Conservation (phyloP, 2,797 vertebrate species). For the Crenuchus spilurus region DNA sequence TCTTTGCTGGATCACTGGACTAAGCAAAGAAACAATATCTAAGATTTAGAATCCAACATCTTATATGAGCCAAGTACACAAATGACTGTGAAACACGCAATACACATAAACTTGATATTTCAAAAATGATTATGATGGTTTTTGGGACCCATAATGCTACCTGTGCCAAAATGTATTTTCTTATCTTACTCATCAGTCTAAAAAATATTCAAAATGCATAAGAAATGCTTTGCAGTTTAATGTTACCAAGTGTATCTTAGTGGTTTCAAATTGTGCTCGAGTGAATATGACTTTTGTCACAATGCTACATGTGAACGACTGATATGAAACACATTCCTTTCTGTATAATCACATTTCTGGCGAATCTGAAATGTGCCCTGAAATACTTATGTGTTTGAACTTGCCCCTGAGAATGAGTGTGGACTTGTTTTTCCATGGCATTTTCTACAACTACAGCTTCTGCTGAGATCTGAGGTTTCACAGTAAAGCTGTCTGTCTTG, state of each 20-base stretch:
- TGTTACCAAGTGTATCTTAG: neutral
- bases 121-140: neutral
- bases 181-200: neutral
- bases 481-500: conserved; percentile 17
- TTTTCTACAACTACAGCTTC: conserved; percentile 12
- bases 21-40: conserved; percentile 10
- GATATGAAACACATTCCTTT: neutral
- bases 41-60: conserved; percentile 10
- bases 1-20: conserved; percentile 62
- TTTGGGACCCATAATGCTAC: conserved; percentile 10
- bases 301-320: conserved; percentile 4
- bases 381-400: neutral
- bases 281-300: neutral
- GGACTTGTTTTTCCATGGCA: conserved; percentile 6
- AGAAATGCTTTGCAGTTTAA: neutral
- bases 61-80: conserved; percentile 3
- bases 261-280: neutral
- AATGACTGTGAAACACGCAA: neutral
- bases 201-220: neutral
- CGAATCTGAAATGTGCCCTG: neutral
- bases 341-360: neutral
- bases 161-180: conserved; percentile 3
- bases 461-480: neutral
- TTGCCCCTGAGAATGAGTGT: neutral
- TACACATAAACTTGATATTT: neutral